These are phyloP conservation scores for Myathropa florea DNA, from an alignment of 2,888 invertebrate genomes.

Conservation along the genomic window DNA sequence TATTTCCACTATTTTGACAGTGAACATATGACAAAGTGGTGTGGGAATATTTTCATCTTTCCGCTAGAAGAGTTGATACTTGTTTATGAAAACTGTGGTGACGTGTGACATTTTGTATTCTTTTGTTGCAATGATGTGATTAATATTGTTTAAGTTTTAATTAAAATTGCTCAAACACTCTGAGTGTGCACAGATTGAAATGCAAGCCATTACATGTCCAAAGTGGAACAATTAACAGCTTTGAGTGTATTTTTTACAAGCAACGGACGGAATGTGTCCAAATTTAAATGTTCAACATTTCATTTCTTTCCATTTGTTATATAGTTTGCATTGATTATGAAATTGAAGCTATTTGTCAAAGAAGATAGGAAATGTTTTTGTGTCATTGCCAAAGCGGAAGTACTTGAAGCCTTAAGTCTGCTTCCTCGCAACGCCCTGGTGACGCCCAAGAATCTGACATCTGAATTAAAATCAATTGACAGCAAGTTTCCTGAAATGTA, in stretches of 20 bases:
- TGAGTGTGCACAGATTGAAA: background rate
- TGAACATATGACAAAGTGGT: conserved; percentile 41
- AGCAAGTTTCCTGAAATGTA: conserved; percentile 55
- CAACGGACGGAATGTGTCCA: too few species aligned
- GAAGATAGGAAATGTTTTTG: conserved; percentile 2
- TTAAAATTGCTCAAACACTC: background rate
- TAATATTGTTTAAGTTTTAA: conserved; percentile 44
- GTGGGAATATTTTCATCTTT: conserved; percentile 21
- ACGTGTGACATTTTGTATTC: conserved; percentile 20
- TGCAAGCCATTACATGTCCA: background rate
- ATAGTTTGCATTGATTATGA: conserved; percentile 34
- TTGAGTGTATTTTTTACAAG: background rate
- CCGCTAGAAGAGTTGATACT: conserved; percentile 13
- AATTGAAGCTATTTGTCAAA: conserved; percentile 15
- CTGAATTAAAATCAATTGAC: conserved; percentile 67
- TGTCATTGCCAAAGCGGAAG: conserved; percentile 40
- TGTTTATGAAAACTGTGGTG: conserved; percentile 46
- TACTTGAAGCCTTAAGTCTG: conserved; percentile 3
- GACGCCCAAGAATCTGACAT: conserved; percentile 62
- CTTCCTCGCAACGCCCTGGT: conserved; percentile 39
- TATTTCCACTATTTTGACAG: conserved; percentile 33
- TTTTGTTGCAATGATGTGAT: conserved; percentile 28
- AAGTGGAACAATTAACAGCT: background rate
- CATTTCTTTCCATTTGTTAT: too few species aligned
- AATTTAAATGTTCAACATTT: too few species aligned